A percentile compares a stretch with the other conserved stretches of the same genome.
Conservation (phyloP, 2,113 vertebrate genomes). For the Cyanocitta stelleri region DNA sequence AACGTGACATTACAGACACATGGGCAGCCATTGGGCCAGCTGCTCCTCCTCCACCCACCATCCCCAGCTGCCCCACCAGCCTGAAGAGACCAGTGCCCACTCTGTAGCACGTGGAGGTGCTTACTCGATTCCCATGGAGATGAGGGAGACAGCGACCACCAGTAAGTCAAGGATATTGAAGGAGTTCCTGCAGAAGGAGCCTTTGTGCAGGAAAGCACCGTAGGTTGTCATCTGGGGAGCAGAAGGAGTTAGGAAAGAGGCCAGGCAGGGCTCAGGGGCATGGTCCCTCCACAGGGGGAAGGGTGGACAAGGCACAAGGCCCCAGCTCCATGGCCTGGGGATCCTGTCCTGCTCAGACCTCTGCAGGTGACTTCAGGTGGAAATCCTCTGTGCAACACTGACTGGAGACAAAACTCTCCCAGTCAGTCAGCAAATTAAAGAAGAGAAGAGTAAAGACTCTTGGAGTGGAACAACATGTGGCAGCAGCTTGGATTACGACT, state of each 20-base stretch:
- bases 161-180: constrained; percentile 98
- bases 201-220: constrained; percentile 92
- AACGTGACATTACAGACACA: fast-evolving
- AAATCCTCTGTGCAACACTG: neutral
- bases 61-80: neutral
- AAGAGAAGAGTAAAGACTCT: neutral
- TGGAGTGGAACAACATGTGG: neutral
- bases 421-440: neutral
- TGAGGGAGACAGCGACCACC: constrained; percentile 92
- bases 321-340: neutral
- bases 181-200: constrained; percentile 96
- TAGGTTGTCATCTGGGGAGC: constrained; percentile 89
- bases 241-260: neutral
- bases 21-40: neutral
- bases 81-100: neutral
- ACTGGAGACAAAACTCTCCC: neutral
- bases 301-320: neutral
- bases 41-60: neutral
- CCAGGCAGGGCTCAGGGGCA: neutral
- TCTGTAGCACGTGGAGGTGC: neutral
- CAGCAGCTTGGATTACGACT: neutral
- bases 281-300: neutral
- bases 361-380: neutral
- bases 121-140: constrained; percentile 94
- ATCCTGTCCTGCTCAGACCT: neutral